Conservation (phyloP, 2,888 invertebrate species). For the Heliconius aoede region DNA sequence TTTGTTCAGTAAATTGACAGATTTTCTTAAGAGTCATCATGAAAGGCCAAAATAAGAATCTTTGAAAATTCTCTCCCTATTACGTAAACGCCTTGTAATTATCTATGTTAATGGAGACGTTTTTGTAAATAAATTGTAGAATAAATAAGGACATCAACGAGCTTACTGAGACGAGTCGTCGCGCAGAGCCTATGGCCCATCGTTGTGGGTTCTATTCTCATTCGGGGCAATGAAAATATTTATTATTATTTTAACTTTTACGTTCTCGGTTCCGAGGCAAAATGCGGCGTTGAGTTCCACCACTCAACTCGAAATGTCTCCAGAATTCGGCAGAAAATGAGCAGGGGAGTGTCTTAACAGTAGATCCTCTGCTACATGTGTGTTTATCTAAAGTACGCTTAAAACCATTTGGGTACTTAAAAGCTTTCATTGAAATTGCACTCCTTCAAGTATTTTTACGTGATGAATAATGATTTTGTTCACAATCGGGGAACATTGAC, state of each 20-base stretch:
- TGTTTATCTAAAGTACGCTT: background rate
- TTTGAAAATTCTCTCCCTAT: slow-evolving; percentile 36
- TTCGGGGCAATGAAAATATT: too few relatives aligned
- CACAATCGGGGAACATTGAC: background rate
- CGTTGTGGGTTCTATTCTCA: too few relatives aligned
- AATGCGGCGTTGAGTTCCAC: too few relatives aligned
- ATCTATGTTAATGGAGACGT: slow-evolving; percentile 10
- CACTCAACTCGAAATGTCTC: too few relatives aligned
- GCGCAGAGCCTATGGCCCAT: too few relatives aligned
- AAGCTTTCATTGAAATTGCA: slow-evolving; percentile 13
- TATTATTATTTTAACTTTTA: too few relatives aligned
- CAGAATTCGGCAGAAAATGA: too few relatives aligned
- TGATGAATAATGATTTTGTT: slow-evolving; percentile 18
- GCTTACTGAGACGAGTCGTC: background rate
- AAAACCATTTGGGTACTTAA: background rate
- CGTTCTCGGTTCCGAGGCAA: too few relatives aligned
- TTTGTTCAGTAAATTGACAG: slow-evolving; percentile 52
- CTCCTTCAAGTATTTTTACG: slow-evolving; percentile 1
- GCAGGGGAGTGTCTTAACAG: too few relatives aligned
- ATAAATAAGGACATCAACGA: slow-evolving; percentile 2
- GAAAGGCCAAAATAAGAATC: slow-evolving; percentile 34
- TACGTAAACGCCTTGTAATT: slow-evolving; percentile 32
- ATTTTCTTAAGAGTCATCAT: slow-evolving; percentile 34
- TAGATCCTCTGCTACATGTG: too few relatives aligned
- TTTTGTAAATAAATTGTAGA: slow-evolving; percentile 11